Base-by-base conservation (phyloP, 1,140 invertebrate genomes). In the Belonocnema kinseyi region DNA sequence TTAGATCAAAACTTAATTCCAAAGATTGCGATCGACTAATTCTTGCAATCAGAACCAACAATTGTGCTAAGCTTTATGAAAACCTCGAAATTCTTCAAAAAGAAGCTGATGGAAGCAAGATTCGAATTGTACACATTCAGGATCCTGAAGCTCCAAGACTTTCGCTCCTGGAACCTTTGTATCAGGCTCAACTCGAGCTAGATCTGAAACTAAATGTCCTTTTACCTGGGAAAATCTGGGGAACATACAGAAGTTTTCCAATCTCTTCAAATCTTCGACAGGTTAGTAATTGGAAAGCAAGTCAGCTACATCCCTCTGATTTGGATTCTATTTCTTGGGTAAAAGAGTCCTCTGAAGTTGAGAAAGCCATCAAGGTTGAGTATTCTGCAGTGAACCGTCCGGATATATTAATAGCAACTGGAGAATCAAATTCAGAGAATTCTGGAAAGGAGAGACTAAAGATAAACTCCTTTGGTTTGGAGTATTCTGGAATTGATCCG, bases 251-350 rank as follows among this genome's bases (percentile, higher is more conserved):
- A 76, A 93, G 96, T 86, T 88, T 94, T 14, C 84, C 92, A 21
- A 81, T 94, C 3, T 87, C 89, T 14, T 81, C 91, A 13, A 82
- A 89, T 16, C 90, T 89, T n/a, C 88, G 92, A 16, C 87, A 82
- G 73, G 90, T 88, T 2, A 87, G 92, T 58, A 94, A 97, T 91
- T 95, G 95, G 3, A 96, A 93, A 85, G 94, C 96, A 1, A 96
- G 97, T 89, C 94, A 95, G 0, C 80, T 93, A 2, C 94, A 94
- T 46, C 92, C 95, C 77, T 96, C 97, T 74, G 97, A 98, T 89
- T 88, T 98, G 14, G 96, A 95, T 0, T 95, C 94, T 73, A 88
- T 99, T 3, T 93, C 90, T 19, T 98, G 97, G 97, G 92, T 97
- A 10, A 90, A 94, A 88, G 94, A 93, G 72, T 94, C 94, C 17